phyloP scores from a whole-genome alignment of 2,113 vertebrate species.

The Megaleporinus macrocephalus region DNA sequence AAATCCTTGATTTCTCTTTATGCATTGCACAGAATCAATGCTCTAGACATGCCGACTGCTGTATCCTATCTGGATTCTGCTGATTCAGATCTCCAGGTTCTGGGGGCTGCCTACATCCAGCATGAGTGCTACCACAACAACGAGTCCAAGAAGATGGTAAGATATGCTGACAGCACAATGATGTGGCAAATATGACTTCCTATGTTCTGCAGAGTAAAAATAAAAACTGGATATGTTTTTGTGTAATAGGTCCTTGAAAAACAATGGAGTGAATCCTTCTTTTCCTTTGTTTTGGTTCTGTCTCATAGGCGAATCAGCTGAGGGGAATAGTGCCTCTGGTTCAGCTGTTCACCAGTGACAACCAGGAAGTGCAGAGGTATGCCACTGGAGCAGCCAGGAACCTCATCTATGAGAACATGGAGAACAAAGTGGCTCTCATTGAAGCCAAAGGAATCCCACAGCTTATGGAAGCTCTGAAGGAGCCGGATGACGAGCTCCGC shows the following conservation, averaged over 20 bases:
- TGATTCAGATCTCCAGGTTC: constrained; percentile 84
- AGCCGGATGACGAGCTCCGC: constrained; percentile 87
- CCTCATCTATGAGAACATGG: constrained; percentile 90
- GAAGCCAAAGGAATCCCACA: constrained; percentile 86
- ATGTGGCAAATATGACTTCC: neutral
- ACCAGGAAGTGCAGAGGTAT: constrained; percentile 89
- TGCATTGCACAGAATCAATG: constrained; percentile 30
- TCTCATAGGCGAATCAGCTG: constrained; percentile 82
- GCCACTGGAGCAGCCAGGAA: constrained; percentile 92
- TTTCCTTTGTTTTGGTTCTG: neutral
- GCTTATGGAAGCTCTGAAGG: constrained; percentile 80
- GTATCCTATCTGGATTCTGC: constrained; percentile 84
- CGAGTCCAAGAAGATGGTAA: constrained; percentile 87
- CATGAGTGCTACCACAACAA: constrained; percentile 91
- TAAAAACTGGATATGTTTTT: neutral
- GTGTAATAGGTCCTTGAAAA: neutral
- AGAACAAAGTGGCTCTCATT: constrained; percentile 90
- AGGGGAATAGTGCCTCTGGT: constrained; percentile 86
- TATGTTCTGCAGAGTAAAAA: too few species aligned
- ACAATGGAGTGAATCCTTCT: neutral
- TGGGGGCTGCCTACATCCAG: constrained; percentile 91
- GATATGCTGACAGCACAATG: neutral
- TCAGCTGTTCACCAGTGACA: constrained; percentile 87
- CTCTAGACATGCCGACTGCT: constrained; percentile 85
- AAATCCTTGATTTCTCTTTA: neutral